A percentile compares a stretch with the other conserved stretches of the same genome.
Conservation (phyloP, 2,888 invertebrate species). For the Apocheima hispidaria region DNA sequence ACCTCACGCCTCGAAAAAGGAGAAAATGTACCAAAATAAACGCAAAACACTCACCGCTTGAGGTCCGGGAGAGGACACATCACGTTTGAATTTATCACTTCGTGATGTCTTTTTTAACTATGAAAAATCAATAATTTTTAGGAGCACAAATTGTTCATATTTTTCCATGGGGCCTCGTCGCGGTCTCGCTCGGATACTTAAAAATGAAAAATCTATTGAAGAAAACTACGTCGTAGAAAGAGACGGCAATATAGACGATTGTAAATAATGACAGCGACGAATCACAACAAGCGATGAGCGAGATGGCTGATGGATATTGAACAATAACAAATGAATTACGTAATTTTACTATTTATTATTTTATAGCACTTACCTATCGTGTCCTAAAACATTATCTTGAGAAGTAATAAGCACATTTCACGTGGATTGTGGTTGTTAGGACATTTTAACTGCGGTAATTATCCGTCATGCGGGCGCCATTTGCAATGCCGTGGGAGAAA, state of each 20-base stretch:
- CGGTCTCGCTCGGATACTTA: slow-evolving; percentile 76
- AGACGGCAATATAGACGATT: slow-evolving; percentile 75
- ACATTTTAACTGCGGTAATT: slow-evolving; percentile 65
- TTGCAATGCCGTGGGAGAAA: slow-evolving; percentile 59
- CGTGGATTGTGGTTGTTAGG: slow-evolving; percentile 48
- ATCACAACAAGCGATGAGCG: slow-evolving; percentile 82
- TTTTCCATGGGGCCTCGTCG: slow-evolving; percentile 74
- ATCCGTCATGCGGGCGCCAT: slow-evolving; percentile 79
- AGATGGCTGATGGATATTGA: slow-evolving; percentile 64
- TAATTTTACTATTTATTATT: slow-evolving; percentile 50
- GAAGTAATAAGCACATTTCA: slow-evolving; percentile 39
- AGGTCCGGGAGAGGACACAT: slow-evolving; percentile 62
- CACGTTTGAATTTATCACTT: slow-evolving; percentile 74
- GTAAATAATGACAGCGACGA: slow-evolving; percentile 81
- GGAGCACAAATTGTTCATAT: slow-evolving; percentile 82
- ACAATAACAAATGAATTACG: slow-evolving; percentile 65
- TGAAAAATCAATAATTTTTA: slow-evolving; percentile 85
- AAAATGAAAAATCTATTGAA: slow-evolving; percentile 83
- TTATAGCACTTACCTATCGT: slow-evolving; percentile 55
- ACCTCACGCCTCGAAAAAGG: slow-evolving; percentile 58
- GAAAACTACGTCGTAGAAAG: slow-evolving; percentile 77
- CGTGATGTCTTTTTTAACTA: slow-evolving; percentile 76
- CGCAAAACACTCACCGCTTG: slow-evolving; percentile 64
- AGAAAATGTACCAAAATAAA: slow-evolving; percentile 72
- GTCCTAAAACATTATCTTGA: slow-evolving; percentile 30